Evolutionary conservation across 2,888 invertebrate genomes (phyloP).

Genomic region (Lucinisca nassula): DNA sequence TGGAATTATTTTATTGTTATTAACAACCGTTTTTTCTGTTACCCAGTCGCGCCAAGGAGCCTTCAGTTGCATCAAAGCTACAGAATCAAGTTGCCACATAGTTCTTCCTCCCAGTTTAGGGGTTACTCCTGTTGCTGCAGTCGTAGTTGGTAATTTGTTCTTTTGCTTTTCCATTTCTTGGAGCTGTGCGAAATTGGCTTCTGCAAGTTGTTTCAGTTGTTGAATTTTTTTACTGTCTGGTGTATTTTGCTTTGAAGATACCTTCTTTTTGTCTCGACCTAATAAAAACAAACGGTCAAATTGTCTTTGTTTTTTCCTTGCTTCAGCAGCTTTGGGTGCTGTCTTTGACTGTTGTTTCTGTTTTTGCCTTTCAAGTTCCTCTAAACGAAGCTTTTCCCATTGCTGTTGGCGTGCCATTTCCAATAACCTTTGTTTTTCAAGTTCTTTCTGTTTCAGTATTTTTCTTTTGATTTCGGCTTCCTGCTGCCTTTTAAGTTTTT

Average conservation of each 20-base stretch:
- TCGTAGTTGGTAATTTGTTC: neutral
- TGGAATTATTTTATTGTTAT: too few relatives aligned
- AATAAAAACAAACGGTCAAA: too few relatives aligned
- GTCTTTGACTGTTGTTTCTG: too few relatives aligned
- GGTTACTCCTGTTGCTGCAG: neutral
- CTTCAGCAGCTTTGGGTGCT: too few relatives aligned
- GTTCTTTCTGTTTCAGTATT: constrained; percentile 31
- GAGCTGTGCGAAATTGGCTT: neutral
- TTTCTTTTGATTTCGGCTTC: constrained; percentile 28
- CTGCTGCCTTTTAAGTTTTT: constrained; percentile 10
- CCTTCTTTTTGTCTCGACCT: neutral
- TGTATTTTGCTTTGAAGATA: neutral
- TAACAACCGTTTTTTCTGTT: neutral
- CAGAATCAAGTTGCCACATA: neutral
- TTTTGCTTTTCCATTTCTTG: neutral
- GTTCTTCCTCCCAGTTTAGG: neutral
- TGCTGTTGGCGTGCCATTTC: constrained; percentile 7
- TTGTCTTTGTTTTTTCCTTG: too few relatives aligned
- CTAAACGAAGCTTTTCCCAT: neutral
- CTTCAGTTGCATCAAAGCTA: constrained; percentile 9
- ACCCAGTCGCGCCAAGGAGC: constrained; percentile 11
- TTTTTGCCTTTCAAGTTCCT: neutral
- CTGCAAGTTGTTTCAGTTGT: constrained; percentile 37
- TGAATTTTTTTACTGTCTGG: constrained; percentile 28
- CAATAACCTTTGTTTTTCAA: neutral